Evolutionary conservation across 2,113 vertebrate genomes (phyloP), one percentile per base, ranked within the genome.

Genomic region (Sprattus sprattus): DNA sequence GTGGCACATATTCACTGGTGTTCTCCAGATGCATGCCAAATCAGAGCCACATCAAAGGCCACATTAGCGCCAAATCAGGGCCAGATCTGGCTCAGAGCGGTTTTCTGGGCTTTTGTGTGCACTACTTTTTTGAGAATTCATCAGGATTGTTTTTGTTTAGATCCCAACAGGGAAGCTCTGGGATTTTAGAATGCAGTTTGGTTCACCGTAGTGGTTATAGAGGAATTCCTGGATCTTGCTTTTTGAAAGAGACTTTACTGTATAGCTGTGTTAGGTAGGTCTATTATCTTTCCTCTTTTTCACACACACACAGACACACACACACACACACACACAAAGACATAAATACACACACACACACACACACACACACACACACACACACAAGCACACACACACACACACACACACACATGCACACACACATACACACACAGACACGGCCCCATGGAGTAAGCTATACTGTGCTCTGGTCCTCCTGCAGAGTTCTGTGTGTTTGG

Each of bases 341-440:
- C 39, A 39, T 2, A 39, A 1, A 39, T 2, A 39, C 22, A n/a
- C 22, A 6, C 60, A 25, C 60, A 8, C 60, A n/a, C 22, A 71
- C 64, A 71, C 64, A 71, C 64, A 71, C 64, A 71, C 25, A 71
- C 64, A 71, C 25, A 71, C 64, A 71, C 64, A 71, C 64, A 39
- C 22, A n/a, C 22, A 6, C 60, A 25, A n/a, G 0, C 60, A n/a
- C 1, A 71, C 64, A 71, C 64, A 71, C 64, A 71, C 25, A 71
- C 25, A 71, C 25, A 71, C 25, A 71, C 25, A 71, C 64, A 71
- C 3, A 18, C 20, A 64, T 3, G n/a, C 4, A 64, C 0, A 22
- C 57, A 57, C 16, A 18, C 54, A 39, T 1, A 57, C 4, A 16
- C 25, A 71, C 64, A 71, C 25, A 71, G 25, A 71, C 64, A 71